These are phyloP conservation scores for Sylvilagus floridanus DNA, from an alignment of 2,797 vertebrate species.

Conservation along the genomic window DNA sequence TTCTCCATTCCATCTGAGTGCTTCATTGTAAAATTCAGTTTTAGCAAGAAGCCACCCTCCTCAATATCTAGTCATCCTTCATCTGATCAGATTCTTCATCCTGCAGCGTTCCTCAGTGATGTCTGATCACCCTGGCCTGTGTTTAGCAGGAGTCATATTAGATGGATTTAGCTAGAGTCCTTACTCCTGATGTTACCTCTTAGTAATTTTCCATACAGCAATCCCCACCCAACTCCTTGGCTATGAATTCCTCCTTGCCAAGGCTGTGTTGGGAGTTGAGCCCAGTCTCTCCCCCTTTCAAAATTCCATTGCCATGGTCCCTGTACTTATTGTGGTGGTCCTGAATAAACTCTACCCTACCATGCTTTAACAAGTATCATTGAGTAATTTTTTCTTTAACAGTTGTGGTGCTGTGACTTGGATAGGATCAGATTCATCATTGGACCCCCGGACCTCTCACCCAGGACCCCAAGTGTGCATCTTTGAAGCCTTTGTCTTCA, in stretches of 20 bases:
- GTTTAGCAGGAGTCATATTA: conserved; percentile 42
- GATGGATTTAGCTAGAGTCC: neutral
- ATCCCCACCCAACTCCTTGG: neutral
- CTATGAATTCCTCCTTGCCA: neutral
- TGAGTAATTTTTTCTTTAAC: conserved; percentile 70
- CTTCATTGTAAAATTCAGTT: conserved; percentile 12
- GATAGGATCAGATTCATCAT: conserved; percentile 76
- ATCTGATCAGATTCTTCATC: neutral
- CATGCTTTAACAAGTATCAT: conserved; percentile 58
- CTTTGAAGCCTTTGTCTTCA: conserved; percentile 78
- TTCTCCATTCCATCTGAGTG: neutral
- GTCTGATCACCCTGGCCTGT: neutral
- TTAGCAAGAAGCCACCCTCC: neutral
- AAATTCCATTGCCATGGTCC: neutral
- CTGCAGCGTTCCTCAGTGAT: neutral
- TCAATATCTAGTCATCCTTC: neutral
- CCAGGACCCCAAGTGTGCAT: conserved; percentile 65
- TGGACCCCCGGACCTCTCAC: conserved; percentile 73
- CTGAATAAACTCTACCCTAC: too few species aligned
- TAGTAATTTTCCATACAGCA: conserved; percentile 40
- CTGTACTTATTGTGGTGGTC: too few species aligned
- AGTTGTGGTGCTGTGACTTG: conserved; percentile 47
- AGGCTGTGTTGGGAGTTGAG: conserved; percentile 16
- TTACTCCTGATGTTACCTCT: neutral
- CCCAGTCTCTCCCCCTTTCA: neutral